Evolutionary conservation across 2,797 vertebrate genomes (phyloP).

Genomic region (Enoplosus armatus): DNA sequence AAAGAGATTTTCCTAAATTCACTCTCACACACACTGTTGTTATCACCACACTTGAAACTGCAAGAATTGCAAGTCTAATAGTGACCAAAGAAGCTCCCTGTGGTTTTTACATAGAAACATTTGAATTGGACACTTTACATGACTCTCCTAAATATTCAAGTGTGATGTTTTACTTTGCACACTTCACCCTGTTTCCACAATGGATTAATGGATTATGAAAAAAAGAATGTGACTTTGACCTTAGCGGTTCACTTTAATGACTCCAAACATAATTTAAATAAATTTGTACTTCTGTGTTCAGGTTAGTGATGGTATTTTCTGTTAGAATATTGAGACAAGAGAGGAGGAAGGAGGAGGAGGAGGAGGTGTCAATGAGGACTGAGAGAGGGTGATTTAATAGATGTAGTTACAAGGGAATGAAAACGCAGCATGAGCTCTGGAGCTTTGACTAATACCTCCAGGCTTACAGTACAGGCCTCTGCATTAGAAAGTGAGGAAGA

Average conservation of each 20-base stretch:
- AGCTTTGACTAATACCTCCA: slow-evolving; percentile 14
- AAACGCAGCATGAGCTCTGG: slow-evolving; percentile 15
- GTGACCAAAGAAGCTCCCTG: neutral
- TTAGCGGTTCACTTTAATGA: neutral
- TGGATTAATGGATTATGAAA: neutral
- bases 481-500: neutral
- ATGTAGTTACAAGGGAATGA: slow-evolving; percentile 30
- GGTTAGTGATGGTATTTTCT: neutral
- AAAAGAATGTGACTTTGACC: neutral
- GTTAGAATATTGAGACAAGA: neutral
- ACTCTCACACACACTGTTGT: neutral
- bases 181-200: neutral
- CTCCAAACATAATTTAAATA: neutral
- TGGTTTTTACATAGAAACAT: neutral
- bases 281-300: neutral
- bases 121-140: neutral
- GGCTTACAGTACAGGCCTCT: slow-evolving; percentile 13
- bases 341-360: neutral
- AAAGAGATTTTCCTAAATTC: neutral
- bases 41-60: neutral
- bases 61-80: too few species aligned
- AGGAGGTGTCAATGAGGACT: slow-evolving; percentile 8
- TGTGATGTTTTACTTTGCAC: neutral
- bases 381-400: slow-evolving; percentile 17
- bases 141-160: neutral